Base-by-base conservation (phyloP, 2,888 invertebrate species). In the Cephus rjabovi region DNA sequence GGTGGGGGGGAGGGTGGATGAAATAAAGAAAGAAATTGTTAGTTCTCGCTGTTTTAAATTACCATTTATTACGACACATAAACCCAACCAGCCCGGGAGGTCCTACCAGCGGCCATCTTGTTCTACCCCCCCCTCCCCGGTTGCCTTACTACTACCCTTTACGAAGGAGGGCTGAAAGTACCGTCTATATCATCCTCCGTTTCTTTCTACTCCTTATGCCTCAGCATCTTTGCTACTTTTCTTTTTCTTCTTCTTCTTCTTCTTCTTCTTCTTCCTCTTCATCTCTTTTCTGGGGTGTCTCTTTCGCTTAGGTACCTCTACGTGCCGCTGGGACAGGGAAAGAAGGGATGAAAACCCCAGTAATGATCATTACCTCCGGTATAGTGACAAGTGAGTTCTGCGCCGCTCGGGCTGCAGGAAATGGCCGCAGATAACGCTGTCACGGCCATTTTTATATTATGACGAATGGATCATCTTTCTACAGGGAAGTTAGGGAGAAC, bases 11-110 rank as follows among this genome's bases (percentile, higher is more conserved):
- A 2, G 30, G 15, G 30, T 84, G 85, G 83, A 86, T 87, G 90
- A 90, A 90, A 90, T 89, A 90, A 90, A 91, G 90, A 89, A 91
- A 90, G 90, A 91, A 91, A 91, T 90, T 91, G 90, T 90, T 91
- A 91, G 91, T 91, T 91, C 90, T 91, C 91, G 88, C 91, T 91
- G 91, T 90, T 91, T 91, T 91, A 91, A 91, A 91, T 91, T 91
- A 91, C 91, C 91, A 91, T 91, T 91, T 90, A 91, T 91, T 91
- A 91, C 91, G 89, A 90, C 90, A 87, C 90, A 89, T 91, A 91
- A 91, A 90, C 88, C 89, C 89, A 83, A 85, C 84, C 86, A 84
- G 86, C 85, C 82, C 82, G 85, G 81, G 80, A 81, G 85, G 83
- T 80, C 81, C 83, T 86, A 87, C 86, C 84, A 87, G 89, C 90